Evolutionary conservation across 2,113 vertebrate genomes (phyloP), one percentile per base, ranked within the genome.

Genomic region (Callaeas wilsoni): DNA sequence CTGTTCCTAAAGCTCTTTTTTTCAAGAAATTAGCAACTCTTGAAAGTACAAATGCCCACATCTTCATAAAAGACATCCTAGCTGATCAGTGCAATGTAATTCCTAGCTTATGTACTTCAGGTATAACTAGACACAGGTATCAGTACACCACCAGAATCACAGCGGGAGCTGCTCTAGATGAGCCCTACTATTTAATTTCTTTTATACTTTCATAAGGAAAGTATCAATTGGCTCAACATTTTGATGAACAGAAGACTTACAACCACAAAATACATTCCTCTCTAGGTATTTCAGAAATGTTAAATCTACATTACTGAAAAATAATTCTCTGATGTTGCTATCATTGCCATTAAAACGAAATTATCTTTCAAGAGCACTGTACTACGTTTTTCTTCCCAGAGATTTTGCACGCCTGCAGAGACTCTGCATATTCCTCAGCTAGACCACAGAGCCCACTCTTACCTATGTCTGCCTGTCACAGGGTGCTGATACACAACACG

Each of bases 161-260:
- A 69, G n/a, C 0, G 0, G n/a, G 5, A 89, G n/a, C 32, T 49
- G 50, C 32, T 69, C 55, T 26, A 47, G 30, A 63, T 1, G 1
- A 89, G 26, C 6, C 27, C 25, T 44, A 30, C 27, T 47, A 33
- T 11, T 32, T 46, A 12, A 7, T 39, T 52, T 70, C 68, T 76
- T 81, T 13, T 0, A 56, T 56, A 71, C 6, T 83, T 81, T 57
- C 35, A 65, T 33, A 55, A 57, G 3, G 12, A 63, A 92, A 70
- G 20, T 23, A 89, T 18, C 30, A 37, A 53, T 3, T 53, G 22
- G 49, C 5, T 57, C n/a, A 57, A 80, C 33, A 70, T 77, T 70
- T 47, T 55, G 30, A 78, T 4, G 84, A 37, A 62, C 32, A 62
- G 12, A 37, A 89, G 46, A n/a, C 32, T 62, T 63, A 67, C 5